Base-by-base conservation (phyloP, 2,888 invertebrate species). In the Dascillus cervinus region DNA sequence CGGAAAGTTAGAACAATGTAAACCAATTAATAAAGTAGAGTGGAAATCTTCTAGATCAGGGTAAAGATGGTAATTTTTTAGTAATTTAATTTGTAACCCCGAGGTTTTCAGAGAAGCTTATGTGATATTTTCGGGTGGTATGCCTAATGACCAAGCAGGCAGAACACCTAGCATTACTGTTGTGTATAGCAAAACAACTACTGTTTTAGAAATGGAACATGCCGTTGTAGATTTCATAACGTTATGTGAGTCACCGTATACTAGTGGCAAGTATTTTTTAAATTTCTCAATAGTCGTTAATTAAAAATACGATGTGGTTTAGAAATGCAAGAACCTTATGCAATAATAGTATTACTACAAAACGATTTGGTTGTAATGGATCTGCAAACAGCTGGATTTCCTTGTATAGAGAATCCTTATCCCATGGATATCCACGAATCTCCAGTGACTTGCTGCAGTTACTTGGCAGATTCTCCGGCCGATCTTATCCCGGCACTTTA, bases 401-500 rank as follows among this genome's bases (percentile, higher is more conserved):
- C 97, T 12, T 94, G 95, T 69, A 91, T 96, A 71, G 96, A 97
- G 70, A 96, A 96, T 72, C 98, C 97, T 23, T 97, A 98, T 72
- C 92, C 97, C 41, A 96, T 98, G 95, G 97, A 98, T 70, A 77
- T 98, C 50, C 97, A 98, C 72, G 97, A 98, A 71, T 94, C 95
- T 29, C 89, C 96, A 11, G 96, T 98, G 57, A 97, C 97, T 34
- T 90, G 89, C 69, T 91, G 95, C 67, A 81, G 85, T 37, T 98
- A 98, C 73, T 79, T 95, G 64, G 94, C 95, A 33, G 96, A 98
- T 71, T 97, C 96, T 66, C 96, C 97, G 23, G 87, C 89, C 39
- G 97, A 98, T 69, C 75, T 98, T 62, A 94, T 97, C 60, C 95
- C 96, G 36, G 96, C 96, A 48, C 87, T 97, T 66, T 97, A 97